A percentile compares a stretch with the other conserved stretches of the same genome.
These are phyloP conservation scores for Abrostola triplasia DNA, from an alignment of 2,888 invertebrate genomes.

Conservation along the genomic window DNA sequence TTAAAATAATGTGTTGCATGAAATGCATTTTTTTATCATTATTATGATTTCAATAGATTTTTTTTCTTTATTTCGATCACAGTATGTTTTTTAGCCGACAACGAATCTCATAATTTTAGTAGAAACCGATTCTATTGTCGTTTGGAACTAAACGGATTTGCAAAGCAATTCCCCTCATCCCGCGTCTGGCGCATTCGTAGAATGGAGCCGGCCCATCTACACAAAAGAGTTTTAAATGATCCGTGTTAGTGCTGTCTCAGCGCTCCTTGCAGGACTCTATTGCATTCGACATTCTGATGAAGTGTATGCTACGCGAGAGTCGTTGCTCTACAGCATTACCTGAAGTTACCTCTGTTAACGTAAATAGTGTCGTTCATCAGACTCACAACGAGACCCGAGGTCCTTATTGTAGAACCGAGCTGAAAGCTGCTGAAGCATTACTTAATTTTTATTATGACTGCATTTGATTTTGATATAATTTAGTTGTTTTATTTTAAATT, in stretches of 20 bases:
- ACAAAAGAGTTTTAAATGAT: slow-evolving; percentile 19
- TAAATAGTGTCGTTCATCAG: slow-evolving; percentile 23
- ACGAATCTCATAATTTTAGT: slow-evolving; percentile 81
- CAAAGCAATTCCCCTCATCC: slow-evolving; percentile 76
- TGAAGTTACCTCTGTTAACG: slow-evolving; percentile 45
- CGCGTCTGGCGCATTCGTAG: slow-evolving; percentile 73
- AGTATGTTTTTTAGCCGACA: slow-evolving; percentile 66
- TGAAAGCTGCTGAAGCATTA: slow-evolving; percentile 80
- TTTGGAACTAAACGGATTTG: slow-evolving; percentile 74
- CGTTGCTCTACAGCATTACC: slow-evolving; percentile 24
- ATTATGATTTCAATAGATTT: slow-evolving; percentile 62
- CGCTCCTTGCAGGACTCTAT: slow-evolving; percentile 12
- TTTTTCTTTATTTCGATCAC: slow-evolving; percentile 65
- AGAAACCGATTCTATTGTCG: slow-evolving; percentile 66
- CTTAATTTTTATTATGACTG: slow-evolving; percentile 73
- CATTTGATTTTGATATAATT: slow-evolving; percentile 76
- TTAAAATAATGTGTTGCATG: slow-evolving; percentile 85
- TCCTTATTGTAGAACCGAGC: slow-evolving; percentile 69
- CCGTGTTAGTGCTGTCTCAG: slow-evolving; percentile 26
- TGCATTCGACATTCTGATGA: slow-evolving; percentile 20
- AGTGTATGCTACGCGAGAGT: slow-evolving; percentile 28
- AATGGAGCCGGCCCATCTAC: slow-evolving; percentile 50
- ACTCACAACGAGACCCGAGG: slow-evolving; percentile 53
- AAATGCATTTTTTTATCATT: slow-evolving; percentile 81
- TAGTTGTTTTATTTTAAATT: slow-evolving; percentile 75